phyloP scores from a whole-genome alignment of 2,113 vertebrate species.

The Narcine bancroftii region DNA sequence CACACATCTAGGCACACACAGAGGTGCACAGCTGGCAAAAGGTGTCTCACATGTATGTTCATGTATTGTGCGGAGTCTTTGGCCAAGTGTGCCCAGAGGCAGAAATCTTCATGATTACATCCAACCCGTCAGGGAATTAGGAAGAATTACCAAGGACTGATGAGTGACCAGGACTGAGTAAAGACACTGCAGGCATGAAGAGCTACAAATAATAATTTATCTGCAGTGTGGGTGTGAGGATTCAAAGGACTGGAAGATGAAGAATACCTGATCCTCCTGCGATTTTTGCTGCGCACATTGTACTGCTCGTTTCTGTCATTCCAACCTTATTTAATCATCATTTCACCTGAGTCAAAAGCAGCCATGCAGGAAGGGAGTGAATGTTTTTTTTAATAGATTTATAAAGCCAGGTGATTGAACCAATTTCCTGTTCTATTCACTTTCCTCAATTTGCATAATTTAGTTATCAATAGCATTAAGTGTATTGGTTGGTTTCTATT shows the following conservation, averaged over 20 bases:
- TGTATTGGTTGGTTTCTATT: neutral
- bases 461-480: neutral
- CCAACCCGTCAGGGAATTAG: neutral
- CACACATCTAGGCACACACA: no score
- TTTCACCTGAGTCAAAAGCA: neutral
- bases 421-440: neutral
- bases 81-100: neutral
- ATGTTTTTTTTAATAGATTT: neutral
- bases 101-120: neutral
- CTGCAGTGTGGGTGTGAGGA: neutral
- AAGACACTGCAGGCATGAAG: neutral
- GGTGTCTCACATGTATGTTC: no score
- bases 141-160: neutral
- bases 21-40: no score
- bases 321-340: neutral
- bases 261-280: neutral
- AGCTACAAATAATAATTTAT: neutral
- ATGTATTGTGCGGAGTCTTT: no score
- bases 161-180: neutral
- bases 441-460: neutral
- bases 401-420: neutral
- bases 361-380: neutral
- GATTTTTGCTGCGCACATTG: neutral
- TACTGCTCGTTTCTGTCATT: neutral
- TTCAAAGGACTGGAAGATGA: neutral